These are phyloP conservation scores for Erethizon dorsatum DNA, from an alignment of 2,797 vertebrate genomes.

Conservation along the genomic window DNA sequence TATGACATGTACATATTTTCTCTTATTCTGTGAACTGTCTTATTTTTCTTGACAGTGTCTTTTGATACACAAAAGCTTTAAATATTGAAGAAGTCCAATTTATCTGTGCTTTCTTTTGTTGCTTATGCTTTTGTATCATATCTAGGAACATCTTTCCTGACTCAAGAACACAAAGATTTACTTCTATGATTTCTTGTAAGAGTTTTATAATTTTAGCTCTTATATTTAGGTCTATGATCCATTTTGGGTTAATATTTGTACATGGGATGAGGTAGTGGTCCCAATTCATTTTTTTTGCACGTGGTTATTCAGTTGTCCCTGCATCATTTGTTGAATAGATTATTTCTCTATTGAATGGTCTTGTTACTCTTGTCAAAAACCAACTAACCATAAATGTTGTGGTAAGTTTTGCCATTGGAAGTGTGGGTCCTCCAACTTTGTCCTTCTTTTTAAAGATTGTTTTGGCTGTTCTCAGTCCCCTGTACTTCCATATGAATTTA, in stretches of 20 bases:
- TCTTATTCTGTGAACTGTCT: neutral
- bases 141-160: neutral
- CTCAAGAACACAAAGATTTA: neutral
- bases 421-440: neutral
- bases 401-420: slow-evolving; percentile 7
- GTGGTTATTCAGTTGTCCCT: neutral
- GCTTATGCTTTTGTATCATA: neutral
- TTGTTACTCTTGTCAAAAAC: neutral
- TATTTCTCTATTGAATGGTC: neutral
- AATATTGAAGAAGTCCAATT: neutral
- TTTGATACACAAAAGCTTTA: neutral
- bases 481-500: neutral
- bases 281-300: neutral
- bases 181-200: neutral
- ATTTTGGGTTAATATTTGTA: neutral
- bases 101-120: neutral
- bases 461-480: neutral
- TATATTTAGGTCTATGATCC: no score
- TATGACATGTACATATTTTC: neutral
- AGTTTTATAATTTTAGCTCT: neutral
- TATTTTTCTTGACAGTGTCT: neutral
- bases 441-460: neutral
- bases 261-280: neutral
- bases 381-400: neutral
- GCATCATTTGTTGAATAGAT: slow-evolving; percentile 43